phyloP scores from a whole-genome alignment of 1,140 invertebrate species.

The Pemphigus obesinymphae region DNA sequence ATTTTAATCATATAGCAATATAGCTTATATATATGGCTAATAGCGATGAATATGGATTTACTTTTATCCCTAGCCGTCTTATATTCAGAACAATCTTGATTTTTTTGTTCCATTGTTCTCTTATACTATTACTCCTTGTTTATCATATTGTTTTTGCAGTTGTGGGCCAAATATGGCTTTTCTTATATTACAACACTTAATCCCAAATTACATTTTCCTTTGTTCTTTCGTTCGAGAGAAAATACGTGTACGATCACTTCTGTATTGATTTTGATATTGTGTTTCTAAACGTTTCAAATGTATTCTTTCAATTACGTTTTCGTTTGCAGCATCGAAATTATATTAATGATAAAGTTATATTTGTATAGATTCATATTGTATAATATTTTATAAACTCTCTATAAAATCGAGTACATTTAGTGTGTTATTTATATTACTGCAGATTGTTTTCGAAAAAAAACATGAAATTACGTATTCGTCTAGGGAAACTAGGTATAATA shows the following conservation, averaged over 20 bases:
- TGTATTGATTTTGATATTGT: not conserved
- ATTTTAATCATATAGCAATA: too few relatives aligned
- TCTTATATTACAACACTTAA: not conserved
- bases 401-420: too few relatives aligned
- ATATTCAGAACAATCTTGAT: not conserved
- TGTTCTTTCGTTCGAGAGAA: not conserved
- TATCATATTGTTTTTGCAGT: conserved; percentile 21
- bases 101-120: not conserved
- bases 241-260: not conserved
- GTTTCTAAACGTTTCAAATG: not conserved
- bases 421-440: too few relatives aligned
- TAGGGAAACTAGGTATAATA: too few relatives aligned
- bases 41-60: not conserved
- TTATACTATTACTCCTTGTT: not conserved
- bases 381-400: too few relatives aligned
- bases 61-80: not conserved
- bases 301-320: not conserved
- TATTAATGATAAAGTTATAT: not conserved
- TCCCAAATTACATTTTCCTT: conserved; percentile 14
- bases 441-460: too few relatives aligned
- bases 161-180: not conserved
- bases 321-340: not conserved
- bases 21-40: too few relatives aligned
- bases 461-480: too few relatives aligned
- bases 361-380: too few relatives aligned